These are phyloP conservation scores for Lichenostomus cassidix DNA, from an alignment of 2,113 vertebrate genomes.

Conservation along the genomic window DNA sequence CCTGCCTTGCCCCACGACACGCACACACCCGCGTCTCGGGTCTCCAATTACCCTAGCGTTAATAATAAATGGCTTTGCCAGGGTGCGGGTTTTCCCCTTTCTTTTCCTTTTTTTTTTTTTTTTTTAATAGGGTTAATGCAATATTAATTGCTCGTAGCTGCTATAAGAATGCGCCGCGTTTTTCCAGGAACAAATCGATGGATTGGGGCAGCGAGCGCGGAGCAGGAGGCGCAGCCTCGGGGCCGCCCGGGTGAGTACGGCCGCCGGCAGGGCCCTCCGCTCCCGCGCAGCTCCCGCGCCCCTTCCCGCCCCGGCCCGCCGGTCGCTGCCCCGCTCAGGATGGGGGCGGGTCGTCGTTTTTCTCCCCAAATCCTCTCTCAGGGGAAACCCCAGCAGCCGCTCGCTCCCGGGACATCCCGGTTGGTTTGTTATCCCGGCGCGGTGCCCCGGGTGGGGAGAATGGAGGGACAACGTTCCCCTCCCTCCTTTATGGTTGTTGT, in stretches of 20 bases:
- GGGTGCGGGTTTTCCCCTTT: conserved; percentile 27
- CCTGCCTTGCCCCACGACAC: conserved; percentile 45
- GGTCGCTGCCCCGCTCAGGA: neutral
- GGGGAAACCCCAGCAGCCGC: neutral
- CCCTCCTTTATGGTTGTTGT: neutral
- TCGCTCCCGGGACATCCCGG: neutral
- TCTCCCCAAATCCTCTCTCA: neutral
- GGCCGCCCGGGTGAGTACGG: conserved; percentile 3
- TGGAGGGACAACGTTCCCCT: neutral
- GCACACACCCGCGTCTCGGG: conserved; percentile 40
- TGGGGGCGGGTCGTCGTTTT: neutral
- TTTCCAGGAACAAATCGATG: conserved; percentile 81
- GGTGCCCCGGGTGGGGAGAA: neutral
- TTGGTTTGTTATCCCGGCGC: neutral
- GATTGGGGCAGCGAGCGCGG: conserved; percentile 29
- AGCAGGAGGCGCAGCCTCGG: conserved; percentile 26
- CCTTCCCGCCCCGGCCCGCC: neutral
- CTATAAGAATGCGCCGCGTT: conserved; percentile 85
- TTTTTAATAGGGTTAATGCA: conserved; percentile 80
- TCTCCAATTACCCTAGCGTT: conserved; percentile 74
- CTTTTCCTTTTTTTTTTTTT: neutral
- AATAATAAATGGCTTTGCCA: conserved; percentile 75
- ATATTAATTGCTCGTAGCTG: conserved; percentile 86
- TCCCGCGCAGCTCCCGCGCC: neutral
- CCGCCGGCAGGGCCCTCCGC: neutral